Percentiles rank a stretch among this genome's conserved stretches.
Conservation (phyloP, 2,888 invertebrate genomes). For the Peribatodes rhomboidaria region DNA sequence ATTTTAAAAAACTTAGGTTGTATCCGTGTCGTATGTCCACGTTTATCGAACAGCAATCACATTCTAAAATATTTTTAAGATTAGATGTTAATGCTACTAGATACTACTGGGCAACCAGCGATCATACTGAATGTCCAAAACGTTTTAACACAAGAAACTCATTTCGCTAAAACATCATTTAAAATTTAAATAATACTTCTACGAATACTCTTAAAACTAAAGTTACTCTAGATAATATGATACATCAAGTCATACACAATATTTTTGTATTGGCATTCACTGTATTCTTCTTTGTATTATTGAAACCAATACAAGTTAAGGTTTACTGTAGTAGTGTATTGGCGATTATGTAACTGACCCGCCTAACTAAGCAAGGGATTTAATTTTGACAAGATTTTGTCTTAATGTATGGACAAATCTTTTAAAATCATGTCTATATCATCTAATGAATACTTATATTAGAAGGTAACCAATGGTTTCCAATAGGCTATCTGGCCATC, state of each 20-base stretch:
- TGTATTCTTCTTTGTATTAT: slow-evolving; percentile 60
- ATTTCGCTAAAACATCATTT: slow-evolving; percentile 22
- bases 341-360: slow-evolving; percentile 20
- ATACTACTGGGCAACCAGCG: background rate
- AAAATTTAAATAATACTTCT: slow-evolving; percentile 14
- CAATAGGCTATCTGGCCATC: background rate
- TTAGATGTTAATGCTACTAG: slow-evolving; percentile 14
- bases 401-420: background rate
- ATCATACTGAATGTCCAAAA: slow-evolving; percentile 6
- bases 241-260: slow-evolving; percentile 20
- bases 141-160: slow-evolving; percentile 8
- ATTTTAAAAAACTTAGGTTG: slow-evolving; percentile 25
- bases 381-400: background rate
- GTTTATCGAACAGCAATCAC: slow-evolving; percentile 20
- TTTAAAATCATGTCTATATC: background rate
- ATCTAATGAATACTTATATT: background rate
- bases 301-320: slow-evolving; percentile 44
- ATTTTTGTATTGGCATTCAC: slow-evolving; percentile 28
- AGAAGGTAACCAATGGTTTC: background rate
- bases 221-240: slow-evolving; percentile 1
- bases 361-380: slow-evolving; percentile 8
- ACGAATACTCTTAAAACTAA: slow-evolving; percentile 16
- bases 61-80: slow-evolving; percentile 32
- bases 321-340: slow-evolving; percentile 4
- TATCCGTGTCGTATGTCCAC: slow-evolving; percentile 15